phyloP scores from a whole-genome alignment of 1,140 invertebrate genomes.

The Aphelenchoides fujianensis region DNA sequence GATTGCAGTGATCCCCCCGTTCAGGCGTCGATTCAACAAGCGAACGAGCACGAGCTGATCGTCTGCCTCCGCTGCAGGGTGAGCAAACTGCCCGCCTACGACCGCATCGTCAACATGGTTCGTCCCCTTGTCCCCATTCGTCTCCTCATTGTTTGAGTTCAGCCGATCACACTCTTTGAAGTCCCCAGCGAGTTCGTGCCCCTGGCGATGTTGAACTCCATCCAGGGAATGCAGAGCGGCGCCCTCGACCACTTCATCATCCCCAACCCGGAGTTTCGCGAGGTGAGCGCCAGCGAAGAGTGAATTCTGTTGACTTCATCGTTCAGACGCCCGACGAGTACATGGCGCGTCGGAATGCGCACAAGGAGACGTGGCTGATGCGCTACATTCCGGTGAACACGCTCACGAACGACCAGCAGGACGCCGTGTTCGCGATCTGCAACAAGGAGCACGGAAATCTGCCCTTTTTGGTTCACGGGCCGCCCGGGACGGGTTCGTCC shows the following conservation, averaged over 20 bases:
- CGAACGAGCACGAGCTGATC: too few relatives aligned
- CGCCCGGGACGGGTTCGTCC: constrained; percentile 17
- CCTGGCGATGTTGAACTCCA: neutral
- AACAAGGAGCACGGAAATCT: neutral
- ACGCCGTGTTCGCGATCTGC: constrained; percentile 17
- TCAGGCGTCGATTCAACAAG: too few relatives aligned
- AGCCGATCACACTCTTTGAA: constrained; percentile 1
- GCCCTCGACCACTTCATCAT: neutral
- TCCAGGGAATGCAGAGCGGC: neutral
- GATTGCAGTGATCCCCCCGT: too few relatives aligned
- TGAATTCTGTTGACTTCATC: neutral
- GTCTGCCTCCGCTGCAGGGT: too few relatives aligned
- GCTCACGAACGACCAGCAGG: neutral
- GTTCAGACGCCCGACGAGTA: neutral
- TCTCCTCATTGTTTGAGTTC: too few relatives aligned
- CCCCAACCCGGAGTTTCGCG: neutral
- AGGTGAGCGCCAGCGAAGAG: neutral
- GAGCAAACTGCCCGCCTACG: too few relatives aligned
- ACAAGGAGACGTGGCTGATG: neutral
- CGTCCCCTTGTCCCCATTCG: too few relatives aligned
- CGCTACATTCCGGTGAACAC: neutral
- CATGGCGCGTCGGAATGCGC: too few relatives aligned
- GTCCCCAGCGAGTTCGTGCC: constrained; percentile 1
- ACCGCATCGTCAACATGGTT: too few relatives aligned
- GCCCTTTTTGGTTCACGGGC: constrained; percentile 19